These are phyloP conservation scores for Bombylius major DNA, from an alignment of 2,888 invertebrate species.

Conservation along the genomic window DNA sequence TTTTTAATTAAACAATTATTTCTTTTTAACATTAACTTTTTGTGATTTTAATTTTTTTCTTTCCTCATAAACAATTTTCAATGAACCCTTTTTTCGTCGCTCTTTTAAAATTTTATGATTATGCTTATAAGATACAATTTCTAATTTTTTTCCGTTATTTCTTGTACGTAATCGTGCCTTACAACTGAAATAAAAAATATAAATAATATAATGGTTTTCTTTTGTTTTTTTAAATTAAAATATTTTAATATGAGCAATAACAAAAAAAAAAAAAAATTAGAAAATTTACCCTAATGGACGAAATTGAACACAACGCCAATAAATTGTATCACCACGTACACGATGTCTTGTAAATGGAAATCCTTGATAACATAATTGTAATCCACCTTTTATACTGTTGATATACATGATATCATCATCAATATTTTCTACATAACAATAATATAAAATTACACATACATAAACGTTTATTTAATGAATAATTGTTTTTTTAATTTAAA, in stretches of 20 bases:
- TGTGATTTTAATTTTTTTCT: conserved; percentile 6
- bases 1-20: not conserved
- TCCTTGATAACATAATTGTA: conserved; percentile 26
- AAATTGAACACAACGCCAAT: conserved; percentile 31
- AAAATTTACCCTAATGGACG: conserved; percentile 22
- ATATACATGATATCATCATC: conserved; percentile 14
- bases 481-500: too few species aligned
- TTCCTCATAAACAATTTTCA: conserved; percentile 24
- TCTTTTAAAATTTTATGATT: conserved; percentile 24
- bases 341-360: conserved; percentile 28
- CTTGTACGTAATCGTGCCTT: conserved; percentile 24
- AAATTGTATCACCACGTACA: conserved; percentile 24
- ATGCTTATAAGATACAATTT: conserved; percentile 23
- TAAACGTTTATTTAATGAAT: too few species aligned
- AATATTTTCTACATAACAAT: not conserved
- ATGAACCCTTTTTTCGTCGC: conserved; percentile 25
- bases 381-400: conserved; percentile 25
- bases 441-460: too few species aligned
- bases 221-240: not conserved
- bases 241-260: not conserved
- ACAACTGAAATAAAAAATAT: conserved; percentile 19
- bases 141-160: conserved; percentile 22
- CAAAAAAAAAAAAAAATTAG: too few species aligned
- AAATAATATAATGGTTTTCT: not conserved
- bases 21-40: not conserved